Evolutionary conservation across 2,113 vertebrate genomes (phyloP), one percentile per base, ranked within the genome.

Genomic region (Brienomyrus brachyistius): DNA sequence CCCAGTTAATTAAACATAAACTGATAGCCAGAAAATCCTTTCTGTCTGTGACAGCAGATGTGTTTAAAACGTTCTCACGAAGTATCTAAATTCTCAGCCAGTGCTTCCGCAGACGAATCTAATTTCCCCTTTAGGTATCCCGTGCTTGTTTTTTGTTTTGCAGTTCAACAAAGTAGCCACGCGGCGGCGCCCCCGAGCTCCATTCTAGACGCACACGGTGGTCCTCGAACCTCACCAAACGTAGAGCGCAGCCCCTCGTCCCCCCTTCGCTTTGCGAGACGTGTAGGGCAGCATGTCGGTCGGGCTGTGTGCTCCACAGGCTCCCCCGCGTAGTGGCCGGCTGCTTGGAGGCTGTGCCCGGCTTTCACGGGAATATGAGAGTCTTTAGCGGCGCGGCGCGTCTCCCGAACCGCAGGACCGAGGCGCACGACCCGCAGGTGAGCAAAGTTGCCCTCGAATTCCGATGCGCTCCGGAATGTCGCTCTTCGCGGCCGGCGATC

Each of bases 401-500:
- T 50, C 52, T 48, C 51, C 70, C 62, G 66, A 87, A 59, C 66
- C 66, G 23, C 48, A 89, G 59, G 77, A 82, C 84, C 50, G 70
- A 89, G 88, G 83, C 15, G 52, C 88, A 48, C 62, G 80, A 50
- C 90, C 85, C 83, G 35, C 88, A 91, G 90, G 90, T 91, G 80
- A 91, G 90, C 47, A 54, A 89, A 89, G 88, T 80, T 89, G 23
- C 52, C 59, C 21, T 50, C 21, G 8, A 47, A 82, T 45, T 52
- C 31, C 45, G 77, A 86, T 43, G 31, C 27, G 21, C 70, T 87
- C n/a, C n/a, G 62, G 10, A 66, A 66, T 62, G 86, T 21, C 13
- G 21, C 47, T 21, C 47, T 85, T 27, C 19, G 40, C 45, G 83
- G 83, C 10, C 35, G n/a, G 19, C 9, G 21, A 15, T 52, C 10